Evolutionary conservation across 2,797 vertebrate genomes (phyloP).

Genomic region (Aphelocoma californica): DNA sequence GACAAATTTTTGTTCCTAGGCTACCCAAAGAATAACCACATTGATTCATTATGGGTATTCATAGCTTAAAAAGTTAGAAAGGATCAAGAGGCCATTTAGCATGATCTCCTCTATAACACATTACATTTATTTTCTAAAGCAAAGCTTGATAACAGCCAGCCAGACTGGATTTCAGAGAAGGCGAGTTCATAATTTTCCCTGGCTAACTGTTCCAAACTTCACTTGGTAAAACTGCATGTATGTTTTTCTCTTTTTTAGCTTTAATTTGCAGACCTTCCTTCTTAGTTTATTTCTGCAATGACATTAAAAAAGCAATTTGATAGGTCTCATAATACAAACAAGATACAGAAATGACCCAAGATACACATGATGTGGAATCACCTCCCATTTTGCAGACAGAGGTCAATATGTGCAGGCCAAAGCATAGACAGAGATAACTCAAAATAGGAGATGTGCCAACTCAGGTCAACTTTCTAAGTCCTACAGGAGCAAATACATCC

Average conservation of each 20-base stretch:
- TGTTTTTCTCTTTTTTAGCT: neutral
- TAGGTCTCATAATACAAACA: neutral
- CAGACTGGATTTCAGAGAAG: neutral
- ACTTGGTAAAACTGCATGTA: neutral
- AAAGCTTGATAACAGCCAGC: neutral
- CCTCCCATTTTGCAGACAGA: neutral
- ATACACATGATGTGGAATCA: neutral
- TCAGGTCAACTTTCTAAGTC: neutral
- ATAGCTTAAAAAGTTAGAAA: neutral
- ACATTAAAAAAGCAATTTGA: neutral
- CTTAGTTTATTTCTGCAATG: neutral
- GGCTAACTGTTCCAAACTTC: neutral
- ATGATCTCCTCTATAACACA: neutral
- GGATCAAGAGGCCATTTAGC: neutral
- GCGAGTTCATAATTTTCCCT: fast-evolving
- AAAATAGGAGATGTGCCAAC: neutral
- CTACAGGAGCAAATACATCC: neutral
- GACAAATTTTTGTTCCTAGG: neutral
- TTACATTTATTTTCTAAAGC: neutral
- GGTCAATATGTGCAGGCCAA: neutral
- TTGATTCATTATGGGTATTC: neutral
- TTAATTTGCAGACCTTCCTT: neutral
- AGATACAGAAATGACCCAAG: neutral
- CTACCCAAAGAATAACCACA: neutral
- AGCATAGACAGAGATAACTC: neutral